phyloP scores from a whole-genome alignment of 2,113 vertebrate species.

The Cyprinodon brontotheroides region DNA sequence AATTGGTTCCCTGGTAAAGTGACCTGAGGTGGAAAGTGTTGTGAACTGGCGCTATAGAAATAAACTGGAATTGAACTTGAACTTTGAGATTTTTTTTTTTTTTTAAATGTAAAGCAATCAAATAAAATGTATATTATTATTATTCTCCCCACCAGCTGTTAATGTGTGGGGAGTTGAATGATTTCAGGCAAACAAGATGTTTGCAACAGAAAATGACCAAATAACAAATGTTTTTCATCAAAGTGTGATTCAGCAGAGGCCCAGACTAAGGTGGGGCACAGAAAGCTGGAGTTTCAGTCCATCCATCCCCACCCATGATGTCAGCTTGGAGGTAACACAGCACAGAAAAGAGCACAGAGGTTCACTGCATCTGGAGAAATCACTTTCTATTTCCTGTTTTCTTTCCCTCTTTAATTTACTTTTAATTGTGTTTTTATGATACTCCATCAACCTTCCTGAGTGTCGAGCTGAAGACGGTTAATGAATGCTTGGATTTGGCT shows the following conservation, averaged over 20 bases:
- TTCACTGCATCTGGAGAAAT: background rate
- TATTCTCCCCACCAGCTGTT: background rate
- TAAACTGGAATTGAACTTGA: too few species aligned
- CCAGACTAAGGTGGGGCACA: slow-evolving; percentile 11
- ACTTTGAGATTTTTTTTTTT: too few species aligned
- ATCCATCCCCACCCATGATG: slow-evolving; percentile 27
- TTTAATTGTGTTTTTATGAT: background rate
- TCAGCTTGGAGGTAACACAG: slow-evolving; percentile 11
- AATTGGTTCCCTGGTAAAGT: too few species aligned
- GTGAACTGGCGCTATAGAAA: too few species aligned
- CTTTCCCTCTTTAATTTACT: background rate
- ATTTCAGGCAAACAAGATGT: background rate
- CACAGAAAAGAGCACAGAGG: background rate
- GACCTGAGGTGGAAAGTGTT: too few species aligned
- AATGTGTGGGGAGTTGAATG: background rate
- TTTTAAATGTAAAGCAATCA: too few species aligned
- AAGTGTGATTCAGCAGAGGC: slow-evolving; percentile 11
- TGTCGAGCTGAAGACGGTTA: background rate
- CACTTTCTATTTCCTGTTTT: background rate
- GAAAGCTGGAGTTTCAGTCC: slow-evolving; percentile 20
- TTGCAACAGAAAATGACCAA: background rate
- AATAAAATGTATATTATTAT: too few species aligned
- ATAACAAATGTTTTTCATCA: slow-evolving; percentile 13
- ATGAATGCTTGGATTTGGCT: slow-evolving; percentile 21
- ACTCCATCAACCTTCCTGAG: background rate